Evolutionary conservation across 2,888 invertebrate genomes (phyloP).

Genomic region (Chalcosyrphus nemorum): DNA sequence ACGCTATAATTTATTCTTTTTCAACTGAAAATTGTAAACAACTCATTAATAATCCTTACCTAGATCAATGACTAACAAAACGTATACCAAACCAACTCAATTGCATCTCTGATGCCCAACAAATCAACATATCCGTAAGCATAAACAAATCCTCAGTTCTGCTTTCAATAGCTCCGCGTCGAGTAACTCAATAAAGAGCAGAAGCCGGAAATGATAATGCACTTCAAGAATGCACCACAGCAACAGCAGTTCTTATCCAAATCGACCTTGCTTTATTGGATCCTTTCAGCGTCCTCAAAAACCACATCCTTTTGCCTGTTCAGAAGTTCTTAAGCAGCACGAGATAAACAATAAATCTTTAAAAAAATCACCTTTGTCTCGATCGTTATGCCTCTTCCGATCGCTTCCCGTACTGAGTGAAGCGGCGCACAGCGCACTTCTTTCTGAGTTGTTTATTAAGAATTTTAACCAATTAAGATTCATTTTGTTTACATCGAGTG

Average conservation of each 20-base stretch:
- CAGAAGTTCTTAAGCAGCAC: constrained; percentile 1
- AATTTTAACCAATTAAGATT: constrained; percentile 68
- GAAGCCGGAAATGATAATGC: constrained; percentile 56
- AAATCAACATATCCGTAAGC: constrained; percentile 56
- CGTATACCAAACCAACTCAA: constrained; percentile 30
- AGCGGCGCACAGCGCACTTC: constrained; percentile 62
- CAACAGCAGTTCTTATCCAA: neutral
- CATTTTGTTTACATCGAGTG: constrained; percentile 75
- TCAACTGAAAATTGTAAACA: constrained; percentile 28
- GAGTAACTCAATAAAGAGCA: constrained; percentile 41
- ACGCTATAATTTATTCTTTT: constrained; percentile 9
- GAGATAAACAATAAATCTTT: constrained; percentile 48
- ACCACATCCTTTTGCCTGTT: constrained; percentile 32
- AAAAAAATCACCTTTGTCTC: constrained; percentile 59
- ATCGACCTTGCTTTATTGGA: neutral
- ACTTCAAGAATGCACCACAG: constrained; percentile 20
- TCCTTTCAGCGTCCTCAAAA: constrained; percentile 34
- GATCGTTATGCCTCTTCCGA: constrained; percentile 40
- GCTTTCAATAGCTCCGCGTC: constrained; percentile 9
- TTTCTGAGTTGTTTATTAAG: constrained; percentile 64
- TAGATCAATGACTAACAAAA: constrained; percentile 38
- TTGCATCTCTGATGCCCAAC: constrained; percentile 45
- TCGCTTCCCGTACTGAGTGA: constrained; percentile 35
- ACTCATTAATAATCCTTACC: constrained; percentile 43
- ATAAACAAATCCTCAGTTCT: constrained; percentile 59